Evolutionary conservation across 2,797 vertebrate genomes (phyloP).

Genomic region (Lutjanus argentimaculatus): DNA sequence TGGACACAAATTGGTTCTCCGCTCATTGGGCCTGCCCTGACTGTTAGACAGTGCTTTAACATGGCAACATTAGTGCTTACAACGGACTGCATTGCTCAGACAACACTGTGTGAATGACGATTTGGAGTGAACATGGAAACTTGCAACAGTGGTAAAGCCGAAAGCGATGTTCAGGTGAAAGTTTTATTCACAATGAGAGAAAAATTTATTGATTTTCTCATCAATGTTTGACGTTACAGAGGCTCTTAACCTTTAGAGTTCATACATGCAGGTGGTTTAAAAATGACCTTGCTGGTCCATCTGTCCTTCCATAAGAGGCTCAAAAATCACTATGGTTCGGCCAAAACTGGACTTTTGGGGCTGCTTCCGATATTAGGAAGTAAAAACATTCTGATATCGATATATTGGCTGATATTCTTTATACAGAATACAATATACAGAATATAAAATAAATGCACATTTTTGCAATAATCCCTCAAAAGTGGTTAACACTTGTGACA

Average conservation of each 20-base stretch:
- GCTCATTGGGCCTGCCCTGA: conserved; percentile 74
- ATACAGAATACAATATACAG: too few species aligned
- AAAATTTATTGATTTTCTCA: not conserved
- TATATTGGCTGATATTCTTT: too few species aligned
- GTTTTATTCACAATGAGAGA: not conserved
- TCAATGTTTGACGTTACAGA: not conserved
- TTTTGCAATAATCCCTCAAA: too few species aligned
- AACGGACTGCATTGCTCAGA: conserved; percentile 39
- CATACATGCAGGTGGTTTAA: not conserved
- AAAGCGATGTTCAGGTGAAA: not conserved
- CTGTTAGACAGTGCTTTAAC: conserved; percentile 69
- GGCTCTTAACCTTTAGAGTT: not conserved
- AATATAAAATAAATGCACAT: too few species aligned
- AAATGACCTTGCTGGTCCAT: not conserved
- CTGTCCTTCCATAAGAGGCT: too few species aligned
- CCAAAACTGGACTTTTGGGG: too few species aligned
- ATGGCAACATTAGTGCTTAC: conserved; percentile 58
- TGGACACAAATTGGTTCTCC: conserved; percentile 85
- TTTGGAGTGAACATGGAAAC: conserved; percentile 31
- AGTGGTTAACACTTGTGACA: too few species aligned
- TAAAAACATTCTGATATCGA: too few species aligned
- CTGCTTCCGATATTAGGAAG: too few species aligned
- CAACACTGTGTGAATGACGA: conserved; percentile 20
- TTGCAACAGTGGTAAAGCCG: conserved; percentile 4
- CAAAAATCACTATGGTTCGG: too few species aligned